Base-by-base conservation (phyloP, 2,797 vertebrate species). In the Cygnus olor region DNA sequence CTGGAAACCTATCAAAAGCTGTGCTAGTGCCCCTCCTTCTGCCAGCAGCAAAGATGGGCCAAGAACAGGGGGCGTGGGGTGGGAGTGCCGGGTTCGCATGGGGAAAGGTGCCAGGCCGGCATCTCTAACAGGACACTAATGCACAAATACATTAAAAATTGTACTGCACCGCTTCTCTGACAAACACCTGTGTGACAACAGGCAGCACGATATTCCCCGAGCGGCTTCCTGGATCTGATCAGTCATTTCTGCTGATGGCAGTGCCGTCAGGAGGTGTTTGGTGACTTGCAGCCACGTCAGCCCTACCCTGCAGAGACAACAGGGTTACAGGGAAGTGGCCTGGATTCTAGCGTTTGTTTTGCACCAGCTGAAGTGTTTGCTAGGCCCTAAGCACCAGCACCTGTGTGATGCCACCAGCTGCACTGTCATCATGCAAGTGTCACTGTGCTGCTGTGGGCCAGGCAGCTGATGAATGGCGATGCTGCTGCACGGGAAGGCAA, bases 271-370 rank as follows among this genome's bases (percentile, higher is more conserved):
- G 0, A 11, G 5, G 60, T 83, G 91, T 68, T 68, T 60, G 70
- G 87, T 19, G 56, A 88, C 83, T 83, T 69, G 51, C 36, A 80
- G 66, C 79, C 82, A 56, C 17, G 40, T 57, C 34, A 81, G 85
- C 51, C 70, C 82, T 94, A 80, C 47, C 88, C 53, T 91, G 78
- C 74, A 74, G 64, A 45, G 77, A 80, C 68, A 94, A 64, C 56
- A 64, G 9, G 0, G 32, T 77, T 81, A 69, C 80, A 86, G 83
- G 71, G 81, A 90, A 85, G 44, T 94, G 80, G 84, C 74, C 53
- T 90, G 77, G 85, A 97, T 94, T 88, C 68, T 64, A 40, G 47
- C 3, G 2, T 53, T 91, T 91, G 80, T 94, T 95, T 93, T 94
- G 73, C 25, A 60, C 44, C 30, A 12, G 85, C 73, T 81, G 53